Evolutionary conservation across 2,888 invertebrate genomes (phyloP), one percentile per base, ranked within the genome.

Genomic region (Amblyteles armatorius): DNA sequence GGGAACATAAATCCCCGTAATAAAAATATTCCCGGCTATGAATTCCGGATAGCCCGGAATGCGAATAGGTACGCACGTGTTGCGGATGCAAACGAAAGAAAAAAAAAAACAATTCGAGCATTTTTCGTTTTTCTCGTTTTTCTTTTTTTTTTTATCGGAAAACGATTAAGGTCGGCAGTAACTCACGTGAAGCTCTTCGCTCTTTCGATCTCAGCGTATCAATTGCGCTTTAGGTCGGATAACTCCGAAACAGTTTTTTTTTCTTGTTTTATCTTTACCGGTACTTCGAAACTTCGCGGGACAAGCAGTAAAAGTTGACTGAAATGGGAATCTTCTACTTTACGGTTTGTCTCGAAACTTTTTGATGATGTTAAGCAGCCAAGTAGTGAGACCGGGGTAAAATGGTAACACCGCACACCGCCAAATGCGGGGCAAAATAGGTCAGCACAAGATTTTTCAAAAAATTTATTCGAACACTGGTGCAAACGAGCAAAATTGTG

Each of bases 141-240:
- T 73, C 68, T 16, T 1, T 1, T 33, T 16, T 16, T 74, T 11
- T 44, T 50, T 19, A 80, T 80, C 74, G 80, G 33, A 26, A 73
- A 80, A 57, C 68, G 57, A 80, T 80, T 74, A 57, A 63, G 80
- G 48, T 26, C 29, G 60, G 29, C 48, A 74, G 22, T 63, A 29
- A 60, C n/a, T 55, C 72, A 22, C 9, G 36, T 19, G 48, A 74
- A 74, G 33, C 11, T 60, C 60, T 60, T 60, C 33, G 16, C 60
- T 60, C 29, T 6, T 29, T 29, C 16, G 29, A 29, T 9, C 26
- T 9, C 33, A 4, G 73, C n/a, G 29, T 26, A 74, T 74, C 29
- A 63, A 60, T 63, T 74, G 48, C 33, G 48, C n/a, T 74, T 74
- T 74, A 74, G 26, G 33, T 57, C 48, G 63, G 33, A 63, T 57